Base-by-base conservation (phyloP, 2,888 invertebrate genomes). In the Nematopogon swammerdamellus region DNA sequence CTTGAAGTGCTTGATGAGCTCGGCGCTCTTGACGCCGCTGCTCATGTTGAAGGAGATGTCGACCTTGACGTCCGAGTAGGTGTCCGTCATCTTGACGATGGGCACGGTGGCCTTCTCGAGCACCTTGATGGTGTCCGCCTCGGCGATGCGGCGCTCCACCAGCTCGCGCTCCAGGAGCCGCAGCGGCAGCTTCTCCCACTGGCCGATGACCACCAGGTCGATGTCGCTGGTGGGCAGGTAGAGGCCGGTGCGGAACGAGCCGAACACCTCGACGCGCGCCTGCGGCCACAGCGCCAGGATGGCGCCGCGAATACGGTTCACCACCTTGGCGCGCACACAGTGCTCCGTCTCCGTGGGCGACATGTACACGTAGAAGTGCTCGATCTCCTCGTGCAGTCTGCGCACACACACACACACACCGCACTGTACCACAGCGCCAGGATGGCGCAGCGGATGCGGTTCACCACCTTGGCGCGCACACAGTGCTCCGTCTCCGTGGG, bases 31-130 rank as follows among this genome's bases (percentile, higher is more conserved):
- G 45, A 98, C 95, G 52, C 97, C 97, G 74, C 95, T 97, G 71
- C 89, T 92, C 92, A 97, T 97, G 79, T 99, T 99, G 82, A 99
- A 99, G 63, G 97, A 97, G 69, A 99, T 98, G 81, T 99, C 99
- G 63, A 95, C 96, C 82, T 93, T 93, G 52, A 99, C 91, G 58
- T 92, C 91, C 17, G 84, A 84, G 63, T 79, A 79, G 52, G 79
- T 80, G 69, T 98, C 97, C 25, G 93, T 95, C 72, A 98, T 84
- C 82, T 99, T 99, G 57, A 99, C 94, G 63, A 99, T 98, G 60
- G 99, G 99, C 60, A 99, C 97, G 49, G 96, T 95, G 52, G 98
- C 98, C 79, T 95, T 97, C 79, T 97, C 97, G 59, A 98, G 84
- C 61, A 98, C 97, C 82, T 96, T 95, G 68, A 98, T 91, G 64